Evolutionary conservation across 2,888 invertebrate species (phyloP).

Genomic region (Ophioninae sp.): DNA sequence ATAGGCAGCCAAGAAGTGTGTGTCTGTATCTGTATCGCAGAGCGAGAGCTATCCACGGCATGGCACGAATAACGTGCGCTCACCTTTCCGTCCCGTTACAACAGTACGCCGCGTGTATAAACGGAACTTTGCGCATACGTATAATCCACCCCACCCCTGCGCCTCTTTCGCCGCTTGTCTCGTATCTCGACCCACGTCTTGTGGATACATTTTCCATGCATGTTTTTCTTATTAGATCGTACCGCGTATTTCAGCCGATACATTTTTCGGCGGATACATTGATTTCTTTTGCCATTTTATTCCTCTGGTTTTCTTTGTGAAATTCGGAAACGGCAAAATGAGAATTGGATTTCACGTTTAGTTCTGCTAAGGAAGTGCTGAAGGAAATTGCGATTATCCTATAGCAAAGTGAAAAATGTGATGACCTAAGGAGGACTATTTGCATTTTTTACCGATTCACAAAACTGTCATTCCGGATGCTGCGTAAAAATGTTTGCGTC

Average conservation of each 20-base stretch:
- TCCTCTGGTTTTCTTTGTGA: too few species aligned
- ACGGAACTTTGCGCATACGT: constrained; percentile 52
- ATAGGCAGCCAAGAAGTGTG: constrained; percentile 24
- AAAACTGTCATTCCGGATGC: constrained; percentile 14
- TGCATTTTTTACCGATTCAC: constrained; percentile 22
- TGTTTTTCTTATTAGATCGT: constrained; percentile 11
- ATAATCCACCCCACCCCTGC: constrained; percentile 6
- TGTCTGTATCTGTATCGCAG: constrained; percentile 26
- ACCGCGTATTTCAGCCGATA: background rate
- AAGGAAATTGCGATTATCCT: too few species aligned
- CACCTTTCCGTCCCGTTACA: constrained; percentile 48
- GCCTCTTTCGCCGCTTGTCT: background rate
- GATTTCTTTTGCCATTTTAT: too few species aligned
- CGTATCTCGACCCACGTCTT: constrained; percentile 7
- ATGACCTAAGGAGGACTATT: background rate
- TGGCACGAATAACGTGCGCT: constrained; percentile 60
- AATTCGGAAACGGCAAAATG: too few species aligned
- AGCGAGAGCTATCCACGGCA: constrained; percentile 59
- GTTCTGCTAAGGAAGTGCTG: background rate
- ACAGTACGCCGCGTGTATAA: constrained; percentile 41
- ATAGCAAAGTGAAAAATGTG: background rate
- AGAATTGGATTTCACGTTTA: background rate
- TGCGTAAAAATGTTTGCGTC: constrained; percentile 17
- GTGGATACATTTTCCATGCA: constrained; percentile 17
- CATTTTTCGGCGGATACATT: constrained; percentile 12